Evolutionary conservation across 2,797 vertebrate genomes (phyloP).

Genomic region (Hydrophis major): DNA sequence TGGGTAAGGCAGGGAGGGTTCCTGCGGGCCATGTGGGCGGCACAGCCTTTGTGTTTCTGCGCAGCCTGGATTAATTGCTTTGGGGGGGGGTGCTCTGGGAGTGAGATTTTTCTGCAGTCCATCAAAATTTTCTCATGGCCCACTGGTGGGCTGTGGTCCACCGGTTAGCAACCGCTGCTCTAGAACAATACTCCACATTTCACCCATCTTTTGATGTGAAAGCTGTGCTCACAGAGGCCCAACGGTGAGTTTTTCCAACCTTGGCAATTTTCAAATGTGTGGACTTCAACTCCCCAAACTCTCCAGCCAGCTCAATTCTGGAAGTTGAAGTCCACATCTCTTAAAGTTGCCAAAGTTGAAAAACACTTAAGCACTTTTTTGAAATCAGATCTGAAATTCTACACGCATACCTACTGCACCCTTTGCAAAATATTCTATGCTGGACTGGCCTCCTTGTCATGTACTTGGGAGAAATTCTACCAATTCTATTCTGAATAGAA

Average conservation of each 20-base stretch:
- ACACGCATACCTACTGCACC: neutral
- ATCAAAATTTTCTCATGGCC: too few relatives aligned
- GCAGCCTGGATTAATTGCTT: too few relatives aligned
- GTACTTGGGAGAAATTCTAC: neutral
- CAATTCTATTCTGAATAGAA: neutral
- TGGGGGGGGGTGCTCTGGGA: too few relatives aligned
- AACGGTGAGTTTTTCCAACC: neutral
- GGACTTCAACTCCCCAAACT: neutral
- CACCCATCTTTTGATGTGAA: neutral
- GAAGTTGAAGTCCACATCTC: neutral
- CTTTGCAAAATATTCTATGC: neutral
- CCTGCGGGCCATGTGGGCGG: too few relatives aligned
- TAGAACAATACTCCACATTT: neutral
- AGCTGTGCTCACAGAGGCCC: neutral
- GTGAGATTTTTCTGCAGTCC: too few relatives aligned
- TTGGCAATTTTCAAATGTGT: neutral
- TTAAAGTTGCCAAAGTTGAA: neutral
- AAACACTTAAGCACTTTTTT: neutral
- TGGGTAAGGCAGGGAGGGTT: too few relatives aligned
- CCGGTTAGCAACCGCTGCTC: too few relatives aligned
- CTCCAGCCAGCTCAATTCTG: neutral
- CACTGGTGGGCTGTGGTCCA: too few relatives aligned
- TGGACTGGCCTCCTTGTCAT: neutral
- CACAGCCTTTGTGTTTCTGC: too few relatives aligned
- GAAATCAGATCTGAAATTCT: neutral